Conservation (phyloP, 2,888 invertebrate genomes). For the Phalera bucephala region DNA sequence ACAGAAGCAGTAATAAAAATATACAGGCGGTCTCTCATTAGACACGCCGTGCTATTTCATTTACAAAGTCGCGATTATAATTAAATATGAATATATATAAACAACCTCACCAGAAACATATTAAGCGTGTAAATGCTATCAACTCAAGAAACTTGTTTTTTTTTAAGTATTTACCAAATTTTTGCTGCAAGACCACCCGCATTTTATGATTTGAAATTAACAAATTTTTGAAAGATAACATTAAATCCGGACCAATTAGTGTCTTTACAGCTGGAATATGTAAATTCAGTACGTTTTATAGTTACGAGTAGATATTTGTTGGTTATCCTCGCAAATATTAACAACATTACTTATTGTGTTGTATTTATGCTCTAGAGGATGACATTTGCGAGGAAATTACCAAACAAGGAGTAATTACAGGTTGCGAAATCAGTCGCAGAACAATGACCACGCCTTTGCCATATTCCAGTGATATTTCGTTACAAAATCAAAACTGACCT, state of each 20-base stretch:
- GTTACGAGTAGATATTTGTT: slow-evolving; percentile 11
- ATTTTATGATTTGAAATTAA: slow-evolving; percentile 18
- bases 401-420: slow-evolving; percentile 13
- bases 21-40: slow-evolving; percentile 1
- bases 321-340: slow-evolving; percentile 10
- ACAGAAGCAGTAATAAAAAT: slow-evolving; percentile 5
- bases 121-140: slow-evolving; percentile 5
- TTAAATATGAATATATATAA: slow-evolving; percentile 8
- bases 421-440: slow-evolving; percentile 20
- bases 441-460: slow-evolving; percentile 34
- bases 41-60: neutral
- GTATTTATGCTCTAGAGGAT: slow-evolving; percentile 16
- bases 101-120: slow-evolving; percentile 3
- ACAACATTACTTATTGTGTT: slow-evolving; percentile 26
- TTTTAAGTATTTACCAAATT: slow-evolving; percentile 12
- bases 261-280: slow-evolving; percentile 21
- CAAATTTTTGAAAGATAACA: slow-evolving; percentile 23
- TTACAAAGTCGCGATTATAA: slow-evolving; percentile 1
- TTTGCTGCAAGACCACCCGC: slow-evolving; percentile 25
- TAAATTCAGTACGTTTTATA: slow-evolving; percentile 21
- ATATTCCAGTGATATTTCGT: slow-evolving; percentile 38
- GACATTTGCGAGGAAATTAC: slow-evolving; percentile 13
- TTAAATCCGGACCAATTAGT: slow-evolving; percentile 25
- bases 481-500: slow-evolving; percentile 38
- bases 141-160: neutral